phyloP scores from a whole-genome alignment of 2,113 vertebrate species.

The Alethe diademata region DNA sequence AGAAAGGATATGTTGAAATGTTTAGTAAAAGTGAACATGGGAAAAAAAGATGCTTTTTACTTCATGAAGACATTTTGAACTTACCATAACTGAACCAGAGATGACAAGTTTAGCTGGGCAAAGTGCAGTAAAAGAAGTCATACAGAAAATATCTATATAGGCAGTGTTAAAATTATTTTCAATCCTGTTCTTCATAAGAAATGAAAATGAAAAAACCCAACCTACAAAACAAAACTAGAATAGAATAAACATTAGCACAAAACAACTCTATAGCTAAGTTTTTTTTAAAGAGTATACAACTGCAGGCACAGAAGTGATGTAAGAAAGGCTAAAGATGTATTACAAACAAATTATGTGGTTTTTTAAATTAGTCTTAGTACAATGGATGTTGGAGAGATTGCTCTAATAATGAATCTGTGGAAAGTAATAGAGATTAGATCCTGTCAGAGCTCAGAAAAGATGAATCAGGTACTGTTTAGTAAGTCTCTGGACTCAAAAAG shows the following conservation, averaged over 20 bases:
- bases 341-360: neutral
- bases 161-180: neutral
- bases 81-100: neutral
- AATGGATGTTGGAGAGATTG: neutral
- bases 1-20: neutral
- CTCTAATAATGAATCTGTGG: neutral
- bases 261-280: neutral
- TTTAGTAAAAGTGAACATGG: neutral
- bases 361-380: neutral
- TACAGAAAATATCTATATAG: neutral
- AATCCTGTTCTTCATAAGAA: neutral
- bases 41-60: neutral
- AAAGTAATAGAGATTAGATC: neutral
- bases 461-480: neutral
- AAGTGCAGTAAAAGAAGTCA: neutral
- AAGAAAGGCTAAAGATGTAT: neutral
- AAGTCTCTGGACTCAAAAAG: neutral
- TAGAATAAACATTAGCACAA: neutral
- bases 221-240: neutral
- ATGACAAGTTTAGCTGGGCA: neutral
- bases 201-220: neutral
- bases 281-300: neutral
- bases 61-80: neutral
- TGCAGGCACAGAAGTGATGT: neutral
- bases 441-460: neutral